A percentile compares a stretch with the other conserved stretches of the same genome.
phyloP scores from a whole-genome alignment of 2,888 invertebrate species.

The Heteromurus nitidus region DNA sequence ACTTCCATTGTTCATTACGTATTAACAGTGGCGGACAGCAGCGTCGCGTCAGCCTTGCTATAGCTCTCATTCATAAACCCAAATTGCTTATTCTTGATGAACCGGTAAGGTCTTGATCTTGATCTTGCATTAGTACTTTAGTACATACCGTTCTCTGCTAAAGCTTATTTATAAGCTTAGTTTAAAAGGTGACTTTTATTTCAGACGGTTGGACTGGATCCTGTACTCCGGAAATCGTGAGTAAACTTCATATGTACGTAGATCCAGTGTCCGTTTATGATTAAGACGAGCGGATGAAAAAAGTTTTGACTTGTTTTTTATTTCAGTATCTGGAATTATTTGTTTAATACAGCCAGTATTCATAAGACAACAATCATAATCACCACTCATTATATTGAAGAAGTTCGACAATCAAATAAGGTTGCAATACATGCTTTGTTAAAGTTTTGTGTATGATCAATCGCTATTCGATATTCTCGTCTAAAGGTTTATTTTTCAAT shows the following conservation, averaged over 20 bases:
- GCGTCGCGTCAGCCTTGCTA: slow-evolving; percentile 76
- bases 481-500: neutral
- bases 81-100: slow-evolving; percentile 87
- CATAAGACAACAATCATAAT: slow-evolving; percentile 53
- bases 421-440: no score
- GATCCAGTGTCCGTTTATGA: no score
- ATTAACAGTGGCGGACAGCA: slow-evolving; percentile 76
- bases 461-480: neutral
- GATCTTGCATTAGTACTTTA: neutral
- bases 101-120: slow-evolving; percentile 60
- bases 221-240: slow-evolving; percentile 74
- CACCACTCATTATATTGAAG: slow-evolving; percentile 67
- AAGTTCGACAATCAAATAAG: slow-evolving; percentile 33
- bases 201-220: slow-evolving; percentile 91
- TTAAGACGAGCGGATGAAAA: no score
- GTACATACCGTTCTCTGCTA: neutral
- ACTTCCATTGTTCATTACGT: neutral
- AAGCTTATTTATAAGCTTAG: no score
- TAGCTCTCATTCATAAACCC: slow-evolving; percentile 76
- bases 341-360: slow-evolving; percentile 18
- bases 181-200: no score
- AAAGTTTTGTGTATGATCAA: slow-evolving; percentile 6
- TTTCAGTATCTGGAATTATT: slow-evolving; percentile 80
- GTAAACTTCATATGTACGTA: no score
- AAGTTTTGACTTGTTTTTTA: slow-evolving; percentile 78